Base-by-base conservation (phyloP, 2,797 vertebrate genomes). In the Eospalax fontanierii region DNA sequence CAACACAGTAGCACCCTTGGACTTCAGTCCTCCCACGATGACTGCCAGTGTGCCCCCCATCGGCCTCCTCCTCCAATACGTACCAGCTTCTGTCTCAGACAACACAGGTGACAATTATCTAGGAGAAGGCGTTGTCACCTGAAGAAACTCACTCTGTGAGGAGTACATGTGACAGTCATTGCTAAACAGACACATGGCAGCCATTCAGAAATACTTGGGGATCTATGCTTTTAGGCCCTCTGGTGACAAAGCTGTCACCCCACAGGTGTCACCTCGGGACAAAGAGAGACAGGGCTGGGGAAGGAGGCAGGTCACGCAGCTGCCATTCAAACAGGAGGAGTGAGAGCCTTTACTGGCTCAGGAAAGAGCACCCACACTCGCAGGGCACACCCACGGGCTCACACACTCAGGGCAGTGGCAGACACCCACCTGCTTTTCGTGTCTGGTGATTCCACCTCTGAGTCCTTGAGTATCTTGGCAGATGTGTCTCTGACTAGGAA, bases 371-470 rank as follows among this genome's bases (percentile, higher is more conserved):
- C 63, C 35, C 24, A 46, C 21, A 26, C 35, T 4, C 75, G 21
- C 78, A 26, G 2, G 26, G 4, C 8, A 19, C 78, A 15, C 71
- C 18, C 46, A 4, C 74, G 30, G 68, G 46, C 59, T 26, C 88
- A 57, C 33, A 28, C 43, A 30, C 50, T 87, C 75, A 74, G 81
- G 40, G n/a, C 19, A 38, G 59, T 5, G 33, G 76, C 63, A 84
- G 94, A 54, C 76, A 94, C 65, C 43, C 82, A 93, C 79, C 59
- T 40, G 33, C 50, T 33, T 28, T 54, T 59, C 19, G 26, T 80
- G 85, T 87, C 79, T 84, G 33, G 65, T 84, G 70, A 84, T 16
- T 83, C 80, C 80, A 68, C 50, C 80, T 85, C 76, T 91, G 73
- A 59, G 28, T 40, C 92, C 50, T 82, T 85, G 59, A 85, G 38